These are phyloP conservation scores for Melinaea marsaeus DNA, from an alignment of 2,888 invertebrate genomes.

Conservation along the genomic window DNA sequence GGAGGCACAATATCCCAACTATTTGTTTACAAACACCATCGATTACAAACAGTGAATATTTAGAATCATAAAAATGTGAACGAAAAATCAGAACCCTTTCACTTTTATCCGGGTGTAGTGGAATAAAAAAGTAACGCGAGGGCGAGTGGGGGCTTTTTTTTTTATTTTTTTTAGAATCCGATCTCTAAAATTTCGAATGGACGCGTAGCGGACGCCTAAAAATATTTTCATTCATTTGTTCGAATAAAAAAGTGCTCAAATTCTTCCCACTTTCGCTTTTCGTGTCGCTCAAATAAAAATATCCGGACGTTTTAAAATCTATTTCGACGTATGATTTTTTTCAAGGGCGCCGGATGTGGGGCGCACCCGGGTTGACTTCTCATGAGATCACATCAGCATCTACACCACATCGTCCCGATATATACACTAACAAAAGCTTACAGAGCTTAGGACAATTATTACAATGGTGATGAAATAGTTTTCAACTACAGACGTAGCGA, in stretches of 20 bases:
- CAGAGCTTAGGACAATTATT: too few relatives aligned
- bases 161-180: conserved; percentile 44
- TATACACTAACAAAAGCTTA: too few relatives aligned
- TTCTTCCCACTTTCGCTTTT: conserved; percentile 47
- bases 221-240: conserved; percentile 47
- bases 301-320: conserved; percentile 39
- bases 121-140: conserved; percentile 33
- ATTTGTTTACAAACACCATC: conserved; percentile 11
- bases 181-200: conserved; percentile 45
- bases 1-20: conserved; percentile 7
- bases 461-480: too few relatives aligned
- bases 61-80: conserved; percentile 28
- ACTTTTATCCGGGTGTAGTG: conserved; percentile 33
- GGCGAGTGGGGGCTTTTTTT: conserved; percentile 22
- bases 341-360: conserved; percentile 22
- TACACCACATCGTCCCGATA: not conserved
- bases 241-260: conserved; percentile 45
- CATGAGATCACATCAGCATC: not conserved
- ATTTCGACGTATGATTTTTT: conserved; percentile 35
- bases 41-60: conserved; percentile 28
- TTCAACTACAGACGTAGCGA: too few relatives aligned
- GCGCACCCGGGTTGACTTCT: conserved; percentile 1
- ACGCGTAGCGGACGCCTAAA: conserved; percentile 43
- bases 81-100: conserved; percentile 34
- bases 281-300: conserved; percentile 48